Base-by-base conservation (phyloP, 1,140 invertebrate species). In the Zaprionus davidi region DNA sequence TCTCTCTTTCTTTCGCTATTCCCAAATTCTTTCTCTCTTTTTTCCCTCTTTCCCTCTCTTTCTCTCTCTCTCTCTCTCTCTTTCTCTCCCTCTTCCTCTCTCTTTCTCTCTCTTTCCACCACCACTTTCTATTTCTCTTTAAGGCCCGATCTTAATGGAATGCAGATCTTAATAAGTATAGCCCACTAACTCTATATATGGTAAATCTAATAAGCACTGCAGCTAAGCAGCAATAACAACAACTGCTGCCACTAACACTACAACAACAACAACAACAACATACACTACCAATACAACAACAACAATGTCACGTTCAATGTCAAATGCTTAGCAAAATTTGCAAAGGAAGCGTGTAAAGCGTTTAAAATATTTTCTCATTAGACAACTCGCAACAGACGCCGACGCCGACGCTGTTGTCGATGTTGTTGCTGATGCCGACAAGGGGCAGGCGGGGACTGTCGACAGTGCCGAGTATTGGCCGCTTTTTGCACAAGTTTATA, bases 291-390 rank as follows among this genome's bases (percentile, higher is more conserved):
- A 41, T 68, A 22, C 58, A 67, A 24, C 75, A 85, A 56, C 81
- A 86, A 85, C 85, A 90, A 90, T 90, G 85, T 90, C 85, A 90
- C 85, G 85, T 90, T 90, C 85, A 90, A 90, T 90, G 85, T 90
- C 85, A 90, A 90, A 85, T 80, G 82, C 64, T 85, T 77, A 73
- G 78, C 67, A 74, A 79, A 79, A 82, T 90, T 90, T 90, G 85
- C 85, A 85, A 90, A 90, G 85, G 85, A 90, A 90, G 85, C 85
- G 86, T 90, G 82, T 85, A 85, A 87, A 90, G 67, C 85, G 85
- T 79, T 90, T 90, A 85, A 90, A 90, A 90, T 90, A 90, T 90
- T 90, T 85, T 90, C 86, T 90, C 81, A 90, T 90, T 90, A 90
- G 85, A 90, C 68, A 90, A 84, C 77, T 81, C 53, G 78, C 77